Evolutionary conservation across 2,888 invertebrate species (phyloP), one percentile per base, ranked within the genome.

Genomic region (Orgyia antiqua): DNA sequence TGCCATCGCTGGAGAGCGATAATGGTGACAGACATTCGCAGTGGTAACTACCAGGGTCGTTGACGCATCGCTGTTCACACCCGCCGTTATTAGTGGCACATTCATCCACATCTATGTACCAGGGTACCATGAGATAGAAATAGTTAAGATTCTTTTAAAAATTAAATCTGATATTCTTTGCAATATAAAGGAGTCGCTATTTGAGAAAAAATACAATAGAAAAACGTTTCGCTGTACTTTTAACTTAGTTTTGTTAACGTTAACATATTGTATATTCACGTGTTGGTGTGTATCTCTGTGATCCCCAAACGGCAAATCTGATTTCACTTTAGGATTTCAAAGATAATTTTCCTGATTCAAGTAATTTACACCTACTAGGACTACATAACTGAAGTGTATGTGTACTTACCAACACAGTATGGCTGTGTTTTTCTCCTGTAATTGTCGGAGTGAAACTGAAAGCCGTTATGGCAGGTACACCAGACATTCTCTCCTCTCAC

Each of bases 381-480:
- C 1, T 4, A 13, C 26, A 26, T 15, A 26, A 10, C 25, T 15
- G 4, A 9, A 9, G 10, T 24, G 17, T 6, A 15, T 4, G 6
- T 4, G 6, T 13, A 17, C 24, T 58, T 40, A 84, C 90, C 91
- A 36, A 89, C 64, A 62, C 92, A 92, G 36, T 89, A 89, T 0
- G 90, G 91, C 51, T 88, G 89, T 24, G 83, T 78, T 41, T 88
- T 88, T 46, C 71, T 69, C 37, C 67, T 75, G 57, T 89, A 90
- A 60, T 89, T 88, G 36, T 89, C 88, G 1, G 80, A 71, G 50
- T 82, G 84, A 68, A 91, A 91, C 45, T 73, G 82, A 68, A 89
- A 92, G 1, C 91, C 92, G 13, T 79, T 76, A 57, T 87, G 88
- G 54, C 92, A 92, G 13, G 90, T 89, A 65, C 92, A 92, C 71